Base-by-base conservation (phyloP, 2,888 invertebrate species). In the Morpho achilles region DNA sequence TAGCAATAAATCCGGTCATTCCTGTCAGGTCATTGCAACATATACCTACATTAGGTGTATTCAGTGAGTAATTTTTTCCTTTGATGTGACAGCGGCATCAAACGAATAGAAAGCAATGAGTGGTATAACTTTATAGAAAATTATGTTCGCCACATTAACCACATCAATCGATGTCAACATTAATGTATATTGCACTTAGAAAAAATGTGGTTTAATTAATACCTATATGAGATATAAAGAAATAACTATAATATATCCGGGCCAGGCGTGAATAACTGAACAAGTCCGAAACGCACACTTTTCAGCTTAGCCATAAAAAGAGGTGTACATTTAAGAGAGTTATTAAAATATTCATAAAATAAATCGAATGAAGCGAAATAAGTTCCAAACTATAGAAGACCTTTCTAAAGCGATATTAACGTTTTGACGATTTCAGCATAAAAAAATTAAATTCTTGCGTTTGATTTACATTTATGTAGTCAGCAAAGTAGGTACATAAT, bases 401-500 rank as follows among this genome's bases (percentile, higher is more conserved):
- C 32, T 32, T 32, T 32, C 32, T 2, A 32, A 32, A 32, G 32
- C 32, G 32, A 32, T 32, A 32, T 32, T 32, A 32, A 32, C 32
- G 32, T 5, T 32, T 32, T 32, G 32, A 32, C 32, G 5, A 32
- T 32, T 22, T 42, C 8, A 5, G 10, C 32, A 8, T 45, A 54
- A 23, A 48, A 45, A 42, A 7, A 8, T 10, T 16, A 16, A 42
- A 16, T 54, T 53, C 8, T 54, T 41, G 32, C 32, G 32, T 32
- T 32, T 32, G 32, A 32, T 32, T 32, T 32, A 32, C 32, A 32
- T 32, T 32, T 32, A 32, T 32, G 32, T 32, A 32, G 32, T 32
- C 32, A 32, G 32, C 32, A 32, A 32, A 32, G 52, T 59, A 59
- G 16, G 16, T 16, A 60, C 54, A 48, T 56, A 51, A 58, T 63